These are phyloP conservation scores for Istiophorus platypterus DNA, from an alignment of 2,113 vertebrate species.

Conservation along the genomic window DNA sequence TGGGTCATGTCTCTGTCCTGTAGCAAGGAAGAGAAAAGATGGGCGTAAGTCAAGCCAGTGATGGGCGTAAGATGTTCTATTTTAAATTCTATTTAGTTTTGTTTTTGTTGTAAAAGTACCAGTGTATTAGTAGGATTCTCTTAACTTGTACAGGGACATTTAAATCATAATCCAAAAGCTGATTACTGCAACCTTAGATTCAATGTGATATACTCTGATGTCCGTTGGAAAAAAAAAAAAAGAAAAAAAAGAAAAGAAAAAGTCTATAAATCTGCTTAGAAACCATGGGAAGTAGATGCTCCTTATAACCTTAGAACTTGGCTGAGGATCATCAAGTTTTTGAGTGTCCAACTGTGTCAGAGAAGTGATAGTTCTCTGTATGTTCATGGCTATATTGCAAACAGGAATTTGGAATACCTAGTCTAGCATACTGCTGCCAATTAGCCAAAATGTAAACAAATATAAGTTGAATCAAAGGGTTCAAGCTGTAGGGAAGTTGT, in stretches of 20 bases:
- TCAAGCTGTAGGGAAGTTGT: too few relatives aligned
- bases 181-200: background rate
- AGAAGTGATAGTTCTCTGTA: too few relatives aligned
- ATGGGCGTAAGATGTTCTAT: background rate
- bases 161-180: background rate
- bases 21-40: slow-evolving; percentile 29
- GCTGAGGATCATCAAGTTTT: too few relatives aligned
- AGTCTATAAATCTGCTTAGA: background rate
- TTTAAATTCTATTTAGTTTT: background rate
- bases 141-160: background rate
- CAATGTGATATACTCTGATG: background rate
- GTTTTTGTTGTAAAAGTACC: background rate
- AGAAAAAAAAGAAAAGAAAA: too few relatives aligned
- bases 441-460: too few relatives aligned
- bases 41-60: slow-evolving; percentile 2
- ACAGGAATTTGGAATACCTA: too few relatives aligned
- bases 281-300: background rate
- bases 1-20: slow-evolving; percentile 97
- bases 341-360: too few relatives aligned
- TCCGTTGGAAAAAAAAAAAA: background rate
- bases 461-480: too few relatives aligned
- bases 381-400: too few relatives aligned
- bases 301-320: too few relatives aligned
- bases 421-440: too few relatives aligned
- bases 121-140: background rate